A percentile compares a stretch with the other conserved stretches of the same genome.
Evolutionary conservation across 2,113 vertebrate species (phyloP).

Genomic region (western clawed frog (Xenopus tropicalis)): DNA sequence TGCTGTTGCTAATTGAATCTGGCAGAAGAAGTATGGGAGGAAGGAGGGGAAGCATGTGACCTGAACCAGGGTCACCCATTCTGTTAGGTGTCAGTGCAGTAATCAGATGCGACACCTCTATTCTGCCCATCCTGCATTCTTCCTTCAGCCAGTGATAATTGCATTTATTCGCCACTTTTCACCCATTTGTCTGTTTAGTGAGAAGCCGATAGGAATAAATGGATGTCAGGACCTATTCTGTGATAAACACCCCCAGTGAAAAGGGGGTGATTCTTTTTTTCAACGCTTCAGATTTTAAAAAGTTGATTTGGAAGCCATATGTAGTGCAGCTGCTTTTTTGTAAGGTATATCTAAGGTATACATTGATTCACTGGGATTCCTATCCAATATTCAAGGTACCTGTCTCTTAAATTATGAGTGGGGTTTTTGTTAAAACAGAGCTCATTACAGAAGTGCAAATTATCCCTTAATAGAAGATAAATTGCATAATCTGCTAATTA

Average conservation of each 20-base stretch:
- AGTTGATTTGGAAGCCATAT: too few relatives aligned
- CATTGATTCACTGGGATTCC: too few relatives aligned
- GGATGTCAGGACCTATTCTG: conserved; percentile 31
- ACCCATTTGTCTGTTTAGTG: conserved; percentile 33
- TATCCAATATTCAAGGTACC: too few relatives aligned
- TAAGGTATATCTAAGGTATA: too few relatives aligned
- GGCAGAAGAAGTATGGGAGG: conserved; percentile 18
- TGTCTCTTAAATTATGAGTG: too few relatives aligned
- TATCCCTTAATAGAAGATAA: too few relatives aligned
- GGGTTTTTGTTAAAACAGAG: too few relatives aligned
- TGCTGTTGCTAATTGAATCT: conserved; percentile 35
- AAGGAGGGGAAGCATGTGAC: conserved; percentile 34
- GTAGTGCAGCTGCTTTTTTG: too few relatives aligned
- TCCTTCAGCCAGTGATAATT: conserved; percentile 27
- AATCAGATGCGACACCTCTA: conserved; percentile 99
- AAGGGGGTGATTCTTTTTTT: not conserved
- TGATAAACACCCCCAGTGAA: not conserved
- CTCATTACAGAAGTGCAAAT: too few relatives aligned
- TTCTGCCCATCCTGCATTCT: conserved; percentile 66
- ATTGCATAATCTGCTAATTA: too few relatives aligned
- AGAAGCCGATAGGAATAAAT: conserved; percentile 26
- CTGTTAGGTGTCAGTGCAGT: conserved; percentile 93
- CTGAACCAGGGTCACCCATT: conserved; percentile 81
- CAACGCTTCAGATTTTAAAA: not conserved
- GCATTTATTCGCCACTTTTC: conserved; percentile 31